phyloP scores from a whole-genome alignment of 2,797 vertebrate species.

The Silurus lanzhouensis region DNA sequence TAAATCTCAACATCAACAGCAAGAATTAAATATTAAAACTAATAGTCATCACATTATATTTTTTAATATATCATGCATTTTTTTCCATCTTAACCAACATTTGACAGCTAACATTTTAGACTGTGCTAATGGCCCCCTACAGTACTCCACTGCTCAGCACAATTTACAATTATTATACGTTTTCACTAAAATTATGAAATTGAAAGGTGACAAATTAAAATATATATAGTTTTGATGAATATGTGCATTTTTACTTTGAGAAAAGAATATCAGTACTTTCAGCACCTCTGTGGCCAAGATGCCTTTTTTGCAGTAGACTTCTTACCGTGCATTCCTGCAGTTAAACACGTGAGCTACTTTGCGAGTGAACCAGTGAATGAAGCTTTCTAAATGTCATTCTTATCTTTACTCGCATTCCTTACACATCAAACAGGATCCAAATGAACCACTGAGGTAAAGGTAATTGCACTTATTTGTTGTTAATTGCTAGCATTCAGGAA shows the following conservation, averaged over 20 bases:
- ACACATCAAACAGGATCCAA: not conserved
- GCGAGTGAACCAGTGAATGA: not conserved
- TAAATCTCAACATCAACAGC: not conserved
- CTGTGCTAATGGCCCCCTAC: not conserved
- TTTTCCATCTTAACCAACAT: not conserved
- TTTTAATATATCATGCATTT: not conserved
- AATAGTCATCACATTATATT: not conserved
- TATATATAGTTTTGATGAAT: not conserved
- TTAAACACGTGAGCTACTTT: not conserved
- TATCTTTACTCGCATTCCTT: not conserved
- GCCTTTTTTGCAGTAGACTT: not conserved
- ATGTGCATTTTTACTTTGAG: not conserved
- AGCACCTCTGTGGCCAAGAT: not conserved
- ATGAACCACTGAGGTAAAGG: not conserved
- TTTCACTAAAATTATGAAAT: too few species aligned
- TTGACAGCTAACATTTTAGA: not conserved
- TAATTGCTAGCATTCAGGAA: constrained; percentile 12
- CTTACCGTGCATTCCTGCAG: not conserved
- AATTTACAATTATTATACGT: not conserved
- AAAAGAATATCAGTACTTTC: not conserved
- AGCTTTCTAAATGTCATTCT: not conserved
- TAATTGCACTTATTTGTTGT: not conserved
- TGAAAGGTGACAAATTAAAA: too few species aligned
- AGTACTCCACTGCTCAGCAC: too few species aligned
- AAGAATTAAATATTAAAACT: not conserved